Base-by-base conservation (phyloP, 2,113 vertebrate species). In the Nerophis lumbriciformis region DNA sequence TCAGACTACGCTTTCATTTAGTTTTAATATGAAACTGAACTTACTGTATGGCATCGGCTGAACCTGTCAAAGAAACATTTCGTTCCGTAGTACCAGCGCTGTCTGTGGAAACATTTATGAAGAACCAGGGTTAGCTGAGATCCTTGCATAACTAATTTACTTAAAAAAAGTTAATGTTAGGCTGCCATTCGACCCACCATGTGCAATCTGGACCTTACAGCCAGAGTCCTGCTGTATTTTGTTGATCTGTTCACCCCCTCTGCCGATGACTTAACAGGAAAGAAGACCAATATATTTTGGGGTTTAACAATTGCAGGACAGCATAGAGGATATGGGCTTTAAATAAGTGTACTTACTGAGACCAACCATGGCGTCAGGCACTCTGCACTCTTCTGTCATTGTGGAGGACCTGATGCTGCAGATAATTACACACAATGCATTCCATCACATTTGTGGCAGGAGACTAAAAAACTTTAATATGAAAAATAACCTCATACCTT, bases 211-310 rank as follows among this genome's bases (percentile, higher is more conserved):
- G 65, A 96, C 94, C 81, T 98, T 98, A 85, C 95, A 98, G 37
- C 94, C 95, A 0, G 95, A 97, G 4, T 98, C 95, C 69, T 95
- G 94, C 73, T 98, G 95, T 75, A 98, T 96, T 88, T 96, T 97
- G 77, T 95, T 96, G 47, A 98, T 97, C 78, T 98, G 95, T 68
- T 98, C 95, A 1, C 95, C 95, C 5, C 95, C 95, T 53, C 94
- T 85, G 58, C 95, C 95, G 9, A 98, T 98, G 59, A 98, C 95
- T 96, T 78, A 19, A 19, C 0, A 55, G 45, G 53, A 58, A 68
- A 8, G 19, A 48, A 56, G 14, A 61, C 1, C 59, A 61, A 58
- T 62, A 36, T 12, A 69, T 37, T 48, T 68, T 47, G 42, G 68
- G 57, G 21, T 28, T 65, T 1, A 60, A 66, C 52, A 53, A 1